These are phyloP conservation scores for Cryptoprocta ferox DNA, from an alignment of 2,797 vertebrate species.

Conservation along the genomic window DNA sequence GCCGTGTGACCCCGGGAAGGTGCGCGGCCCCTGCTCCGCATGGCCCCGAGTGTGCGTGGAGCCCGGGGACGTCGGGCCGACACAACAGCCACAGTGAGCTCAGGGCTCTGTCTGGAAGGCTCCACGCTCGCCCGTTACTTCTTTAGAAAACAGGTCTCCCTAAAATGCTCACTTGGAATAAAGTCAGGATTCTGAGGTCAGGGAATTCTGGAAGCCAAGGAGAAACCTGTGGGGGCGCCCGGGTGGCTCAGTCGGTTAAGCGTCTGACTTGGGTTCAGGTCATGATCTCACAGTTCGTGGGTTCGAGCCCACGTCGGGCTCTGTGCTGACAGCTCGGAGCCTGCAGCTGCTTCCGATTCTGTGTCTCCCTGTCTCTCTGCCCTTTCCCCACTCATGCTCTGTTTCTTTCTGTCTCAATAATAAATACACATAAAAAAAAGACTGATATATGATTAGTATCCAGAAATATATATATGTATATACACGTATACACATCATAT, in stretches of 20 bases:
- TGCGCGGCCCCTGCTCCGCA: rapidly evolving
- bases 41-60: rapidly evolving
- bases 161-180: background rate
- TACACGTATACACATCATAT: no score
- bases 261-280: no score
- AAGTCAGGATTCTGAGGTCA: no score
- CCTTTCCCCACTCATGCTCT: no score
- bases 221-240: background rate
- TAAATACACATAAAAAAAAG: no score
- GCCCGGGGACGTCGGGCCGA: rapidly evolving
- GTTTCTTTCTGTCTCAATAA: no score
- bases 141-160: background rate
- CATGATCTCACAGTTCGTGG: no score
- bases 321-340: no score
- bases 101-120: background rate
- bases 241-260: no score
- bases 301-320: no score
- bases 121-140: background rate
- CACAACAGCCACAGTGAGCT: background rate
- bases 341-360: no score
- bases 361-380: no score
- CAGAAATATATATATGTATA: background rate
- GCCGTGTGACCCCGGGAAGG: rapidly evolving
- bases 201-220: background rate
- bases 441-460: rapidly evolving